Evolutionary conservation across 2,113 vertebrate genomes (phyloP).

Genomic region (Oxyruncus cristatus): DNA sequence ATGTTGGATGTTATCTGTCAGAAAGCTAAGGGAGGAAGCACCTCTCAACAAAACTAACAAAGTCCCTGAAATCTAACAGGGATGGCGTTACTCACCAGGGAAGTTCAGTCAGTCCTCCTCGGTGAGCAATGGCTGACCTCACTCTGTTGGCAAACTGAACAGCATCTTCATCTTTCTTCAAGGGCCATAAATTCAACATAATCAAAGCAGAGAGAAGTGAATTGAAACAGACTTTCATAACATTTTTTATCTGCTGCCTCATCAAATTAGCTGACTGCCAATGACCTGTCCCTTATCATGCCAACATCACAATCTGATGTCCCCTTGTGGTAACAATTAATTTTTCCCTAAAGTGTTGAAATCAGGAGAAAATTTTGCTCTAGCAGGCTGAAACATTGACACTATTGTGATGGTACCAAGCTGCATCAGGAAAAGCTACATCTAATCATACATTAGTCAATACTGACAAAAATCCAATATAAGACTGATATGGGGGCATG

Average conservation of each 20-base stretch:
- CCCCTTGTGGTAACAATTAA: neutral
- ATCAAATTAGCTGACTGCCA: neutral
- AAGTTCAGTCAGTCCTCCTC: slow-evolving; percentile 91
- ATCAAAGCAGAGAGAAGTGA: slow-evolving; percentile 1
- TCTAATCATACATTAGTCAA: neutral
- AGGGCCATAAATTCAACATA: neutral
- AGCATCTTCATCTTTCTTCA: slow-evolving; percentile 88
- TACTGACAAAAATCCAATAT: neutral
- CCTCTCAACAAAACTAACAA: neutral
- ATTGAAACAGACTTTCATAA: neutral
- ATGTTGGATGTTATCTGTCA: neutral
- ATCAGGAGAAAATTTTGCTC: neutral
- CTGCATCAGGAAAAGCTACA: neutral
- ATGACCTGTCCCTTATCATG: neutral
- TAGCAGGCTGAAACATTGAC: neutral
- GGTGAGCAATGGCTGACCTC: slow-evolving; percentile 87
- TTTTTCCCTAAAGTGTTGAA: neutral
- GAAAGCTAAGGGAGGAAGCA: neutral
- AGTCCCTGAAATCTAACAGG: neutral
- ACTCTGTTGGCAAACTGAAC: slow-evolving; percentile 93
- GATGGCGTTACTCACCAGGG: slow-evolving; percentile 80
- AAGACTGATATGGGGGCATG: neutral
- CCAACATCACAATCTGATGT: neutral
- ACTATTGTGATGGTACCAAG: neutral
- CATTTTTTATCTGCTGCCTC: neutral